A percentile compares a stretch with the other conserved stretches of the same genome.
phyloP scores from a whole-genome alignment of 2,113 vertebrate genomes.

The Hyperopisus bebe region DNA sequence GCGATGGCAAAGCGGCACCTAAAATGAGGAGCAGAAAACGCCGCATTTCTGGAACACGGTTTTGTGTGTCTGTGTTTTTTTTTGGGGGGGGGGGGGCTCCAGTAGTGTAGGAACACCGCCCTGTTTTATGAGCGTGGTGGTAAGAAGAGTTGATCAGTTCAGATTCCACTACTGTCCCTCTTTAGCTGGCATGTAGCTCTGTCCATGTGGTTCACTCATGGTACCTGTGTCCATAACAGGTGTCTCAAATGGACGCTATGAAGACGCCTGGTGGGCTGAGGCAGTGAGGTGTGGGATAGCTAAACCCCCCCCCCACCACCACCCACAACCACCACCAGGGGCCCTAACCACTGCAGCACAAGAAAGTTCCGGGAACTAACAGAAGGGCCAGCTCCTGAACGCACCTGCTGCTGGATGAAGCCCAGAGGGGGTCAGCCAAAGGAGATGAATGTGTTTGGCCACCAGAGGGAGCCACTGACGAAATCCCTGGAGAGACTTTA shows the following conservation, averaged over 20 bases:
- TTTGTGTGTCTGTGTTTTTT: too few relatives aligned
- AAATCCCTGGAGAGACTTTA: neutral
- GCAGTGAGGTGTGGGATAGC: neutral
- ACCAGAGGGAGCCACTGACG: neutral
- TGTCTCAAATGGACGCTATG: constrained; percentile 47
- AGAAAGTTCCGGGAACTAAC: neutral
- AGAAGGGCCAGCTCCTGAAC: neutral
- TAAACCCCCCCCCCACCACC: neutral
- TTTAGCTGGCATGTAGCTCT: neutral
- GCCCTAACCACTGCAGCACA: neutral
- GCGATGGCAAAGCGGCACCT: too few relatives aligned
- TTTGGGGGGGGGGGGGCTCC: too few relatives aligned
- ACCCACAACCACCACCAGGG: neutral
- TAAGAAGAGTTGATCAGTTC: neutral
- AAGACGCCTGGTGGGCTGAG: neutral
- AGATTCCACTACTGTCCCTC: neutral
- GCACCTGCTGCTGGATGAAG: neutral
- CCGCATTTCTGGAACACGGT: too few relatives aligned
- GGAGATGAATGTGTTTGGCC: neutral
- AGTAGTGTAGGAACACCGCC: neutral
- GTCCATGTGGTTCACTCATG: neutral
- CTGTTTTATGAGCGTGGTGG: neutral
- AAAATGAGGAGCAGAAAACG: too few relatives aligned
- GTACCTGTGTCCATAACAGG: constrained; percentile 22
- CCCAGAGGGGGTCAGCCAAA: neutral